Conservation (phyloP, 2,797 vertebrate genomes). For the Prunella strophiata region DNA sequence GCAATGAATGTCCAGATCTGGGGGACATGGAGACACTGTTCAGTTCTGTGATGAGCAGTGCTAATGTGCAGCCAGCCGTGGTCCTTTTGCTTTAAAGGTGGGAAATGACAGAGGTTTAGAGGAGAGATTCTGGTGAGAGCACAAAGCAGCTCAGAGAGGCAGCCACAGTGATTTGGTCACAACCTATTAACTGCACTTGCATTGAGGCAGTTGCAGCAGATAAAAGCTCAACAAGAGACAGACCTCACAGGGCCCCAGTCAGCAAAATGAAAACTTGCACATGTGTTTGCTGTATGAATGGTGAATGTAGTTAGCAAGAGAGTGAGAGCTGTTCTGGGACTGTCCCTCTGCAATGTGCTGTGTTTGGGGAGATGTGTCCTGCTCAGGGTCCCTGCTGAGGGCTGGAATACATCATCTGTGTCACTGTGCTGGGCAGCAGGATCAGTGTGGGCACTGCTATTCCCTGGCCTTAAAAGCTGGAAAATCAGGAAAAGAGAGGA, state of each 20-base stretch:
- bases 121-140: not conserved
- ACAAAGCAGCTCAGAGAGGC: not conserved
- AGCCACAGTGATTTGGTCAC: not conserved
- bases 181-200: not conserved
- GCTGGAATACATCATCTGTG: not conserved
- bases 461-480: not conserved
- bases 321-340: not conserved
- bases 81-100: not conserved
- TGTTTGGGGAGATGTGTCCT: not conserved
- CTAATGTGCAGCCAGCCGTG: accelerated
- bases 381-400: not conserved
- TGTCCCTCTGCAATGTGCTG: not conserved
- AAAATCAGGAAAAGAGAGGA: not conserved
- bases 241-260: not conserved
- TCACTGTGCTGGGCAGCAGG: not conserved
- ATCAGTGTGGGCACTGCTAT: accelerated
- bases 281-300: not conserved
- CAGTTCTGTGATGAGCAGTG: not conserved
- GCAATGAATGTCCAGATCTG: not conserved
- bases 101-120: not conserved
- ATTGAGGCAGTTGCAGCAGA: not conserved
- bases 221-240: not conserved
- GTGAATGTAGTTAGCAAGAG: not conserved
- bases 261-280: not conserved
- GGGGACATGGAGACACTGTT: not conserved